phyloP scores from a whole-genome alignment of 1,140 invertebrate genomes.

The Drosophila sproati region DNA sequence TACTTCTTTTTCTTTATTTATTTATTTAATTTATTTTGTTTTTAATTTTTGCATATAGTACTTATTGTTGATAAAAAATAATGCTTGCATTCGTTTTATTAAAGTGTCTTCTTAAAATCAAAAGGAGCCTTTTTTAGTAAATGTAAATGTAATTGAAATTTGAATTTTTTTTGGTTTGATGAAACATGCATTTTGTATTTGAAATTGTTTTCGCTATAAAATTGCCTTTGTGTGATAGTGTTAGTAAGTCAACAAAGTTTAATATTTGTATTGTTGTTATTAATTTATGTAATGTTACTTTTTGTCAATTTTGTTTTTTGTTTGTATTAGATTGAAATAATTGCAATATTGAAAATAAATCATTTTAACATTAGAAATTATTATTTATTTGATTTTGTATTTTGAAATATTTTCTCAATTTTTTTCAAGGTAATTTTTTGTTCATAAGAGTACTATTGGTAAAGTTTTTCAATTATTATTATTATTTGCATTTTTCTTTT shows the following conservation, averaged over 20 bases:
- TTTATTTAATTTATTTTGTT: slow-evolving; percentile 4
- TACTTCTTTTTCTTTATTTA: slow-evolving; percentile 24
- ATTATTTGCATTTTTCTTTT: not conserved
- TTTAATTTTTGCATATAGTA: slow-evolving; percentile 37
- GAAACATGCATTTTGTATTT: slow-evolving; percentile 22
- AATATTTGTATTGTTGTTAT: slow-evolving; percentile 47
- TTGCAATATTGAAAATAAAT: slow-evolving; percentile 49
- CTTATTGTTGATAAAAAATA: slow-evolving; percentile 53
- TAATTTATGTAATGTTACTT: slow-evolving; percentile 23
- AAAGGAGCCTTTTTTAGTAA: slow-evolving; percentile 60
- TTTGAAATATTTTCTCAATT: slow-evolving; percentile 18
- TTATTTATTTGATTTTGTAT: slow-evolving; percentile 29
- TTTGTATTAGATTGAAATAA: slow-evolving; percentile 48
- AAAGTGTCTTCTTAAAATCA: slow-evolving; percentile 60
- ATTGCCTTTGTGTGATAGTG: slow-evolving; percentile 39
- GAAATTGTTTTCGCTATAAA: slow-evolving; percentile 49
- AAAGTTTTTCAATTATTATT: slow-evolving; percentile 13
- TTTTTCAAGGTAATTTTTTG: slow-evolving; percentile 33
- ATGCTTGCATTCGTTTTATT: slow-evolving; percentile 54
- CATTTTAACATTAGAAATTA: slow-evolving; percentile 31
- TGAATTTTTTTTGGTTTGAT: slow-evolving; percentile 46
- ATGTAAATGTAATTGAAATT: slow-evolving; percentile 8
- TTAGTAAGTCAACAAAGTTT: slow-evolving; percentile 43
- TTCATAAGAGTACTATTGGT: slow-evolving; percentile 34
- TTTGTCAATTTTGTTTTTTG: slow-evolving; percentile 25